phyloP scores from a whole-genome alignment of 2,888 invertebrate genomes.

The Tethea ocularis region DNA sequence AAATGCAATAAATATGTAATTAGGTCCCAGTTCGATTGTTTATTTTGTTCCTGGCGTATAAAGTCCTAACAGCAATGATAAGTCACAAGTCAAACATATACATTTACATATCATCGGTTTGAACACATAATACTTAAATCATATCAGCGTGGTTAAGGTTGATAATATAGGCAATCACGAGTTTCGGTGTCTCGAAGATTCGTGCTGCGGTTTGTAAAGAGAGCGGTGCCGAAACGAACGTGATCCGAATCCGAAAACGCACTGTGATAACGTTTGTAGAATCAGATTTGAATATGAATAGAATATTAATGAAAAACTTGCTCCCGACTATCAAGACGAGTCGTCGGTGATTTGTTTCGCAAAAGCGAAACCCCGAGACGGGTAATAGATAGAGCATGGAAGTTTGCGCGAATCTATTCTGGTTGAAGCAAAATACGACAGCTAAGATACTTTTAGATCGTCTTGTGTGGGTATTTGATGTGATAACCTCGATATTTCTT shows the following conservation, averaged over 20 bases:
- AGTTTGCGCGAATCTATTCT: neutral
- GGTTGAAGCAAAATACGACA: neutral
- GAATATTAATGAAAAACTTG: slow-evolving; percentile 79
- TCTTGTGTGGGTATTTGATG: neutral
- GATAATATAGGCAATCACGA: slow-evolving; percentile 73
- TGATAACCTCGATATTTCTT: neutral
- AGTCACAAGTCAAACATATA: neutral
- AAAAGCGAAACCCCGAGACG: slow-evolving; percentile 23
- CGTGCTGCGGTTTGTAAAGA: slow-evolving; percentile 59
- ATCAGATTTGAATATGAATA: slow-evolving; percentile 79
- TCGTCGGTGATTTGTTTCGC: slow-evolving; percentile 42
- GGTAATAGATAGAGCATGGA: slow-evolving; percentile 8
- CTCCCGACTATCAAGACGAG: slow-evolving; percentile 51
- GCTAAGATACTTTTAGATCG: neutral
- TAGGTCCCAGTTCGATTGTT: neutral
- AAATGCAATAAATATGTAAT: no score
- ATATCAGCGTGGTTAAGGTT: slow-evolving; percentile 48
- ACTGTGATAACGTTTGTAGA: slow-evolving; percentile 68
- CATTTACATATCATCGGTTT: slow-evolving; percentile 24
- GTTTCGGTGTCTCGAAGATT: slow-evolving; percentile 59
- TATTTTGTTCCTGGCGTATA: no score
- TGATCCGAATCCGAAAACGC: slow-evolving; percentile 63
- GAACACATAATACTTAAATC: slow-evolving; percentile 32
- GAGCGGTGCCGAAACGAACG: slow-evolving; percentile 54
- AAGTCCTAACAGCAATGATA: neutral